Base-by-base conservation (phyloP, 2,113 vertebrate species). In the Monopterus albus region DNA sequence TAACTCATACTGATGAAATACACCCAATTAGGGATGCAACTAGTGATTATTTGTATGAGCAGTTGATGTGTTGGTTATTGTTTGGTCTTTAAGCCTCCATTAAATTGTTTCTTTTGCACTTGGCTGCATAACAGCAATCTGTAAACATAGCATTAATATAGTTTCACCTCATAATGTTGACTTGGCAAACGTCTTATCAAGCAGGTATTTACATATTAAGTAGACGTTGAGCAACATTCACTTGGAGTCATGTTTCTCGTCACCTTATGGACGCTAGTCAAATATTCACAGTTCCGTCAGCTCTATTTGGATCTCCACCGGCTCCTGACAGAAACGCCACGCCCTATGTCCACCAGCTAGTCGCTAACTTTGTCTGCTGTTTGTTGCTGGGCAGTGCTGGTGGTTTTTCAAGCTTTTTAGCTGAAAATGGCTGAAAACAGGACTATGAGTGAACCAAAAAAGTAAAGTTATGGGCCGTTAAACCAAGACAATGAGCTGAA, bases 401-500 rank as follows among this genome's bases (percentile, higher is more conserved):
- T n/a, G n/a, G n/a, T n/a, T n/a, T n/a, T n/a, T n/a, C n/a, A n/a
- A n/a, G n/a, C n/a, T n/a, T n/a, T n/a, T n/a, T n/a, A n/a, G n/a
- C n/a, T n/a, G n/a, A n/a, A n/a, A n/a, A n/a, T n/a, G n/a, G n/a
- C n/a, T n/a, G n/a, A n/a, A n/a, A n/a, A n/a, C n/a, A n/a, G 38
- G 17, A 3, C 38, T 7, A 12, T n/a, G 25, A 31, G 35, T 31
- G 36, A 52, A 43, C n/a, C 9, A 43, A 10, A n/a, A 43, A n/a
- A 9, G 18, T 43, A 21, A 43, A 25, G 36, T 13, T 23, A n/a
- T 8, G 6, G 14, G 13, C 10, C 17, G 11, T 18, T 43, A 51
- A 51, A 60, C 13, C 12, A 50, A 35, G 63, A 69, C 50, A 52
- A 35, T 7, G n/a, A 58, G 23, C 45, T 59, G 31, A 64, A 55